Conservation (phyloP, 2,113 vertebrate species). For the Gadus macrocephalus region DNA sequence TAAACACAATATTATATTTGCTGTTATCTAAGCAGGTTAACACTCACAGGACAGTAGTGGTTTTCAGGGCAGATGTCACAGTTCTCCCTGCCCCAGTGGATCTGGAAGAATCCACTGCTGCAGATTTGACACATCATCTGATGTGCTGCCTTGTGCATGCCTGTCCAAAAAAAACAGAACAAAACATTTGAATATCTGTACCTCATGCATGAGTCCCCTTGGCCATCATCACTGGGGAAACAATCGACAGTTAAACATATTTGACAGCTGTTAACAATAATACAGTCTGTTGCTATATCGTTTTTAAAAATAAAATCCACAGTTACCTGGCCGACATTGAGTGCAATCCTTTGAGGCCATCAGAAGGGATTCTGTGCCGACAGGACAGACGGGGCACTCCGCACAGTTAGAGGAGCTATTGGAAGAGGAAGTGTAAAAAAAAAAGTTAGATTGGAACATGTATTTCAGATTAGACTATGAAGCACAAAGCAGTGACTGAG, state of each 20-base stretch:
- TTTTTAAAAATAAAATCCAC: not conserved
- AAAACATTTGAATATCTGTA: not conserved
- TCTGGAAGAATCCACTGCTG: conserved; percentile 76
- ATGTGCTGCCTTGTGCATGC: conserved; percentile 72
- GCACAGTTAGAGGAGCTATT: conserved; percentile 73
- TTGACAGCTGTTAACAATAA: too few species aligned
- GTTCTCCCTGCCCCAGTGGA: conserved; percentile 71
- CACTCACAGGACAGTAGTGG: conserved; percentile 87
- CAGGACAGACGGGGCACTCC: conserved; percentile 68
- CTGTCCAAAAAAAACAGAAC: conserved; percentile 57
- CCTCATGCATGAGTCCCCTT: too few species aligned
- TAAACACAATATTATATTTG: too few species aligned
- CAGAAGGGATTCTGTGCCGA: conserved; percentile 71
- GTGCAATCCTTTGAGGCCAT: conserved; percentile 64
- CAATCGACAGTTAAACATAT: too few species aligned
- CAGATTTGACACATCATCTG: conserved; percentile 77
- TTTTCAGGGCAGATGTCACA: conserved; percentile 81
- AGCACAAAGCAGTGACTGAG: too few species aligned
- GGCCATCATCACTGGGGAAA: too few species aligned
- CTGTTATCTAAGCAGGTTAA: too few species aligned
- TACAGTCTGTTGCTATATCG: too few species aligned
- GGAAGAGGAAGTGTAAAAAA: not conserved
- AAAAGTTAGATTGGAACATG: too few species aligned
- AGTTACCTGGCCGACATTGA: conserved; percentile 77
- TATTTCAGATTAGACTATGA: too few species aligned